A percentile compares a stretch with the other conserved stretches of the same genome.
Conservation (phyloP, 1,140 invertebrate species). For the Solenopsis invicta region DNA sequence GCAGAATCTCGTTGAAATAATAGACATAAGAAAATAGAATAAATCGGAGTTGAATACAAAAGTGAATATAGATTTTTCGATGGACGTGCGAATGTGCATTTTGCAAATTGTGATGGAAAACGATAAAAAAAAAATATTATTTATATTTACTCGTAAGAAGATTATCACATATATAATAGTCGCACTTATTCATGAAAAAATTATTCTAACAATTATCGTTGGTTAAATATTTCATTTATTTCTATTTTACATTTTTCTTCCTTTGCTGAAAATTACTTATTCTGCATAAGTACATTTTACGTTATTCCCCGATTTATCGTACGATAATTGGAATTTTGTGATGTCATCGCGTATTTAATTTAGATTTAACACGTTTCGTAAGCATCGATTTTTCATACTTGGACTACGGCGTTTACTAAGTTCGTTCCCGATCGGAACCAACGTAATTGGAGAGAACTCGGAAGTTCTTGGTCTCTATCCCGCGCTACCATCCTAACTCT, state of each 20-base stretch:
- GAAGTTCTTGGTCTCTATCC: slow-evolving; percentile 50
- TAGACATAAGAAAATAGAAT: not conserved
- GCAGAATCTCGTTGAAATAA: not conserved
- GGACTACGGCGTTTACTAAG: slow-evolving; percentile 1
- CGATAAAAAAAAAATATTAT: not conserved
- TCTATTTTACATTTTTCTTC: not conserved
- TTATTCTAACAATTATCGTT: not conserved
- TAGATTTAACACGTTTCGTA: slow-evolving; percentile 1
- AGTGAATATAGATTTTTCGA: not conserved
- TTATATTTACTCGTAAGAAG: not conserved
- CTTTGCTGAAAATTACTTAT: not conserved
- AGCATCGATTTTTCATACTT: not conserved
- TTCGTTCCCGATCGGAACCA: slow-evolving; percentile 32
- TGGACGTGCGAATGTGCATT: not conserved
- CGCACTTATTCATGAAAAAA: not conserved
- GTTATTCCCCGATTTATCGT: not conserved
- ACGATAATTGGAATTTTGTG: not conserved
- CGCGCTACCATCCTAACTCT: slow-evolving; percentile 27
- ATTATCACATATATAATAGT: not conserved
- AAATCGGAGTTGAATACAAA: not conserved
- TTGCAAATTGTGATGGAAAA: not conserved
- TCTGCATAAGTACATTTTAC: not conserved
- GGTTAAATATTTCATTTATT: slow-evolving; percentile 6
- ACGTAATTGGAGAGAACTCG: slow-evolving; percentile 71
- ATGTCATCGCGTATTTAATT: not conserved